Percentiles rank a stretch among this genome's conserved stretches.
These are phyloP conservation scores for Ciconia nigra DNA, from an alignment of 2,797 vertebrate species.

Conservation along the genomic window DNA sequence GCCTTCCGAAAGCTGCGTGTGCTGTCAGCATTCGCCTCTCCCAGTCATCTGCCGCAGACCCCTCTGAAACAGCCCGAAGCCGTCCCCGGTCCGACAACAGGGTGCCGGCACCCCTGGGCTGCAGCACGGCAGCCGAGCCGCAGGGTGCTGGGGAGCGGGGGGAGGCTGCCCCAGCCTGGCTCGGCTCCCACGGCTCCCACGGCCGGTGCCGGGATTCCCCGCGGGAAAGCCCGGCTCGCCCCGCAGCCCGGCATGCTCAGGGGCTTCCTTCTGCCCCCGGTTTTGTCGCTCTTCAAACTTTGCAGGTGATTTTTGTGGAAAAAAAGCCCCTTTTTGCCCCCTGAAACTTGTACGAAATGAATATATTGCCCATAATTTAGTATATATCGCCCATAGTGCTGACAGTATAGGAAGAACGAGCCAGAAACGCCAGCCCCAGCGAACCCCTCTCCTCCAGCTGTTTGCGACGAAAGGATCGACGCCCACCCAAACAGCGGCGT, in stretches of 20 bases:
- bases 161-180: background rate
- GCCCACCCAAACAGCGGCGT: accelerated
- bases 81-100: background rate
- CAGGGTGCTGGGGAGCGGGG: background rate
- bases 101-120: accelerated
- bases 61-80: background rate
- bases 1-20: accelerated
- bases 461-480: background rate
- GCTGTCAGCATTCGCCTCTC: background rate
- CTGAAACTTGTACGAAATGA: background rate
- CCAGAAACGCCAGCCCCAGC: background rate
- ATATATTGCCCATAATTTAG: background rate
- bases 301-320: background rate
- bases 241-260: accelerated
- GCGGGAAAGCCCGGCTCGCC: background rate
- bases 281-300: background rate
- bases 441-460: background rate
- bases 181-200: background rate
- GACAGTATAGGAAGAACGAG: accelerated
- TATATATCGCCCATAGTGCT: too few relatives aligned
- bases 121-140: background rate
- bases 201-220: accelerated
- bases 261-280: background rate
- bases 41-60: background rate
- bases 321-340: background rate